These are phyloP conservation scores for Microtus pennsylvanicus DNA, from an alignment of 2,113 vertebrate genomes.

Conservation along the genomic window DNA sequence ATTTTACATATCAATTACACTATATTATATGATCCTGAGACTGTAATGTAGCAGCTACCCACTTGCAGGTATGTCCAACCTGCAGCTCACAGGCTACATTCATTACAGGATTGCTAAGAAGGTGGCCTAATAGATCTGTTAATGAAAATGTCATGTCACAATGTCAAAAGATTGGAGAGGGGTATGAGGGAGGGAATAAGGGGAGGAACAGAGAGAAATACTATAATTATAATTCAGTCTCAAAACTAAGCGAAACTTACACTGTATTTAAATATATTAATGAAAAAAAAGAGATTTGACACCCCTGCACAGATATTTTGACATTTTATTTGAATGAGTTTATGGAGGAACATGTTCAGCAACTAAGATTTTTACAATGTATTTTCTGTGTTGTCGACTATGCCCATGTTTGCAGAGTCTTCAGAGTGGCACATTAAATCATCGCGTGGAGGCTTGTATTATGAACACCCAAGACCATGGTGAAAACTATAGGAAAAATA, in stretches of 20 bases:
- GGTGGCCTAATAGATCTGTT: not conserved
- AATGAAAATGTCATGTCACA: not conserved
- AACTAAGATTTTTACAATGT: not conserved
- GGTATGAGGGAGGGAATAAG: not conserved
- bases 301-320: not conserved
- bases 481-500: not conserved
- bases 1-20: constrained; percentile 1
- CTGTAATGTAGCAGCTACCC: not conserved
- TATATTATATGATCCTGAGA: not conserved
- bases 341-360: not conserved
- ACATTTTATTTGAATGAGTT: not conserved
- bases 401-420: not conserved
- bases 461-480: not conserved
- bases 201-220: not conserved
- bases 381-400: not conserved
- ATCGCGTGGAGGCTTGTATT: not conserved
- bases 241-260: not conserved
- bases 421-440: not conserved
- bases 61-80: not conserved
- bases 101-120: too few species aligned
- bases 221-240: not conserved
- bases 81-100: not conserved
- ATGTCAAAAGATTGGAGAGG: not conserved
- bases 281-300: not conserved
- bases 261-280: not conserved